phyloP scores from a whole-genome alignment of 2,113 vertebrate genomes.

The Perca flavescens region DNA sequence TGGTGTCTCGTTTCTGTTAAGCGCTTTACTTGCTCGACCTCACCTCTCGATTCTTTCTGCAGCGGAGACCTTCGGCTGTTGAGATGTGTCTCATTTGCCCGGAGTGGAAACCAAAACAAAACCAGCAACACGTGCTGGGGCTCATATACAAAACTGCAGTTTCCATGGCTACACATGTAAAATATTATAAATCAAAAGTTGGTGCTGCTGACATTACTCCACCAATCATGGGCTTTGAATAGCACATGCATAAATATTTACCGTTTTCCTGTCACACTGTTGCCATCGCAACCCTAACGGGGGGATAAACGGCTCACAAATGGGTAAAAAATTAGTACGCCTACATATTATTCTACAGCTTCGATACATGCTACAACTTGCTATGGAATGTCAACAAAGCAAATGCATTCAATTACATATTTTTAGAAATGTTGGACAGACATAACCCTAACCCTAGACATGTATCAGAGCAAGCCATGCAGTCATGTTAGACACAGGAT shows the following conservation, averaged over 20 bases:
- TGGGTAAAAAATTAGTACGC: not conserved
- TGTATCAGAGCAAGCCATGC: not conserved
- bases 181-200: conserved; percentile 46
- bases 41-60: conserved; percentile 42
- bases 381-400: conserved; percentile 3
- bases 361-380: conserved; percentile 20
- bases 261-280: conserved; percentile 17
- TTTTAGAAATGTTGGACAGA: conserved; percentile 7
- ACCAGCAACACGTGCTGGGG: conserved; percentile 15
- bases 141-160: conserved; percentile 43
- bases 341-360: conserved; percentile 25
- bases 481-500: conserved; percentile 1
- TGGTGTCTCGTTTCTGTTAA: conserved; percentile 40
- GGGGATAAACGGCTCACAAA: conserved; percentile 11
- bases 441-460: no score
- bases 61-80: conserved; percentile 32
- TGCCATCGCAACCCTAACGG: conserved; percentile 9
- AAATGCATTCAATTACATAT: not conserved
- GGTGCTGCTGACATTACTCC: conserved; percentile 14
- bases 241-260: conserved; percentile 48
- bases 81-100: conserved; percentile 52
- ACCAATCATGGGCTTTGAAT: not conserved
- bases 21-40: conserved; percentile 37
- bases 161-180: conserved; percentile 24
- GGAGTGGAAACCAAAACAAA: conserved; percentile 67